Conservation (phyloP, 2,113 vertebrate species). For the Tetrax tetrax region DNA sequence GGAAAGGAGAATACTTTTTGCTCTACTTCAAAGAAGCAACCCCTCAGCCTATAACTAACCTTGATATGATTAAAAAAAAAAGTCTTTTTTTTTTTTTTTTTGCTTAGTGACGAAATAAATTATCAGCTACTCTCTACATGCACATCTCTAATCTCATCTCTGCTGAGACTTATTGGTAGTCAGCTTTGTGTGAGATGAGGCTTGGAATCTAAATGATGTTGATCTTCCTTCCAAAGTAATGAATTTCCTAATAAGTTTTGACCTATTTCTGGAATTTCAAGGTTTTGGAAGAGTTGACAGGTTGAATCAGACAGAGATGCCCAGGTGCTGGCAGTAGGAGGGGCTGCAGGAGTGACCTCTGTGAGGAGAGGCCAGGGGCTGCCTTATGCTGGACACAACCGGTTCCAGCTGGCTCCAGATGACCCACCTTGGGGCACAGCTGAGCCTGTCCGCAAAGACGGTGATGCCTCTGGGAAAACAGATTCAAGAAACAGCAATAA, state of each 20-base stretch:
- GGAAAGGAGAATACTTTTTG: background rate
- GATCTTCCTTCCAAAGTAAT: background rate
- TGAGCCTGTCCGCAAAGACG: background rate
- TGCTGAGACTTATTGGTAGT: background rate
- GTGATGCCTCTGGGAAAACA: background rate
- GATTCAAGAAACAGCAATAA: background rate
- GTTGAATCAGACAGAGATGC: background rate
- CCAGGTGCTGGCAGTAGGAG: rapidly evolving
- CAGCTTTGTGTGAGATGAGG: background rate
- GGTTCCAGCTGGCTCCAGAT: background rate
- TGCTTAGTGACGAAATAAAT: background rate
- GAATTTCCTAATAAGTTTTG: background rate
- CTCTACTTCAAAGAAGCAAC: background rate
- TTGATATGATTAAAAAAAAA: background rate
- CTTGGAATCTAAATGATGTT: background rate
- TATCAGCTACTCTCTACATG: background rate
- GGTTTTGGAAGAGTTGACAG: background rate
- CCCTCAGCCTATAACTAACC: background rate
- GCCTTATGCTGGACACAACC: too few species aligned
- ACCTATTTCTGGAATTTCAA: background rate
- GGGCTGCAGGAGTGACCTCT: too few species aligned
- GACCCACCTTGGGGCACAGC: rapidly evolving
- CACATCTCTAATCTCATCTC: background rate
- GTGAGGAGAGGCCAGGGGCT: too few species aligned
- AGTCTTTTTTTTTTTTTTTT: background rate